These are phyloP conservation scores for Anneissia japonica DNA, from an alignment of 35 echinoderm and acorn worm species.

Conservation along the genomic window DNA sequence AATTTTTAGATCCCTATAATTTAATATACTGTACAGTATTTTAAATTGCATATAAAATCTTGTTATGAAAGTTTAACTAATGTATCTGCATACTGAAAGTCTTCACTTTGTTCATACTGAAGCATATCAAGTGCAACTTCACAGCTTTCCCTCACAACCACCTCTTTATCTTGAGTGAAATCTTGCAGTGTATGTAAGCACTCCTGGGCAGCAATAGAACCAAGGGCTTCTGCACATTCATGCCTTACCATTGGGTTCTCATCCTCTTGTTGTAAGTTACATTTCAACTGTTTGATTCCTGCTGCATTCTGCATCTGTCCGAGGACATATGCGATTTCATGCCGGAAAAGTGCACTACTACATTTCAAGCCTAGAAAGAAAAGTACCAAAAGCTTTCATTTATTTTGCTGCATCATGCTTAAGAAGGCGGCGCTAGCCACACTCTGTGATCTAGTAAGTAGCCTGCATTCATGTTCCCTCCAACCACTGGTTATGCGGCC, in stretches of 20 bases:
- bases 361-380: conserved; percentile 60
- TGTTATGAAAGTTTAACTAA: conserved; percentile 40
- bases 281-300: conserved; percentile 53
- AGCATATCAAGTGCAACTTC: conserved; percentile 90
- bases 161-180: conserved; percentile 58
- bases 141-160: conserved; percentile 87
- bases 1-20: background rate
- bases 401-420: too few species aligned
- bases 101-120: conserved; percentile 69
- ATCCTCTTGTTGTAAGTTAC: conserved; percentile 25
- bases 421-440: too few species aligned
- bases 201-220: conserved; percentile 71
- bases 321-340: conserved; percentile 92
- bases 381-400: too few species aligned
- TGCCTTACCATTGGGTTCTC: conserved; percentile 94
- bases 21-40: background rate
- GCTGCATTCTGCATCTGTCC: conserved; percentile 97
- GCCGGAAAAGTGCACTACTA: conserved; percentile 82
- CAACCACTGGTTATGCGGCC: too few species aligned
- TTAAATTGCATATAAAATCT: background rate
- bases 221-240: conserved; percentile 94
- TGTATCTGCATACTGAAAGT: conserved; percentile 90
- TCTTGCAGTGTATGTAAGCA: conserved; percentile 63
- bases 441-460: too few species aligned
- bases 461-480: too few species aligned